Conservation (phyloP, 2,888 invertebrate species). For the Therioaphis trifolii region DNA sequence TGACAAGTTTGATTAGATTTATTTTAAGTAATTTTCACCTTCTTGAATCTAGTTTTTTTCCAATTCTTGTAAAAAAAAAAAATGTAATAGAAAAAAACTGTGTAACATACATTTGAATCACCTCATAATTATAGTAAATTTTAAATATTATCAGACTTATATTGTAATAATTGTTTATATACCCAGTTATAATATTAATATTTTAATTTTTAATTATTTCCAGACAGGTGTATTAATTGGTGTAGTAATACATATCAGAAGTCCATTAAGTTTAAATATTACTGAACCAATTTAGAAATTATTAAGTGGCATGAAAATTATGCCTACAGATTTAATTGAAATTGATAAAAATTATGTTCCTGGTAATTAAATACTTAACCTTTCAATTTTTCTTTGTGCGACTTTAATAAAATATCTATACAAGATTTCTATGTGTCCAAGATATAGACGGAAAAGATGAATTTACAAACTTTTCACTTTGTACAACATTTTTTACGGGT, state of each 20-base stretch:
- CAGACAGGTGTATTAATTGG: constrained; percentile 89
- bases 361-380: constrained; percentile 69
- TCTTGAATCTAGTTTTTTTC: no score
- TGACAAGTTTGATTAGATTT: no score
- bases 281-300: constrained; percentile 98
- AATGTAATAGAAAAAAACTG: no score
- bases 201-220: constrained; percentile 61
- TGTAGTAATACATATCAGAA: constrained; percentile 92
- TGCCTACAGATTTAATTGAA: constrained; percentile 91
- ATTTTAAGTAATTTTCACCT: no score
- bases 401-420: constrained; percentile 64
- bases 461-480: constrained; percentile 81
- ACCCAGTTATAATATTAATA: no score
- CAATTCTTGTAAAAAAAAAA: no score
- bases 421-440: constrained; percentile 85
- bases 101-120: not conserved
- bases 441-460: constrained; percentile 85
- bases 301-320: constrained; percentile 86
- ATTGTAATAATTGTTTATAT: no score
- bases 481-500: constrained; percentile 91
- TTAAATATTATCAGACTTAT: no score
- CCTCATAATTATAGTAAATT: no score
- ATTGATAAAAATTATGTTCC: constrained; percentile 96
- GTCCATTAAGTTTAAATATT: constrained; percentile 89
- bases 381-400: not conserved